Evolutionary conservation across 2,888 invertebrate genomes (phyloP).

Genomic region (Hipparchia sbordonii): DNA sequence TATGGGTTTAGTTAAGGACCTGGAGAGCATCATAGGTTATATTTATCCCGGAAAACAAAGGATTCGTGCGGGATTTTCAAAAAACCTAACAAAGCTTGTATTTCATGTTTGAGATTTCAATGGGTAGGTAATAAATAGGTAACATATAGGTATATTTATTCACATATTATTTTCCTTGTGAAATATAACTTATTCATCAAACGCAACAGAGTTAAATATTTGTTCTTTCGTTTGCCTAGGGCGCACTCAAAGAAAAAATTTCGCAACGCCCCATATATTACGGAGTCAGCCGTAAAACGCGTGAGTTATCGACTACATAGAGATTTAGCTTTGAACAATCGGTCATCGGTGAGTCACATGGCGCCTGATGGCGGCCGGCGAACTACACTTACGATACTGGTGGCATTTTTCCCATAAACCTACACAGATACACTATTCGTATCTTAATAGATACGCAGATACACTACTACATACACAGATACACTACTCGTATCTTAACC

Average conservation of each 20-base stretch:
- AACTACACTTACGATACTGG: constrained; percentile 67
- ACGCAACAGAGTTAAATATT: constrained; percentile 14
- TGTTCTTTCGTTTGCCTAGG: constrained; percentile 46
- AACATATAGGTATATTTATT: neutral
- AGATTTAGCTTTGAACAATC: constrained; percentile 78
- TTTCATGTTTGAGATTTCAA: too few species aligned
- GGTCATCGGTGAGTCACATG: constrained; percentile 72
- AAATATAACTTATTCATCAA: constrained; percentile 21
- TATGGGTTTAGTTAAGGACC: too few species aligned
- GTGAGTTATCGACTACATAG: constrained; percentile 78
- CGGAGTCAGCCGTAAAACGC: constrained; percentile 72
- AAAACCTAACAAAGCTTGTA: too few species aligned
- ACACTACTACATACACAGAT: too few species aligned
- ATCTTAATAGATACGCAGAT: too few species aligned
- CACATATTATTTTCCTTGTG: neutral
- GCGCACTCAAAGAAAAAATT: constrained; percentile 62
- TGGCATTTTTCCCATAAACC: constrained; percentile 1
- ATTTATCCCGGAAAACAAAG: too few species aligned
- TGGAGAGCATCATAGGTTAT: too few species aligned
- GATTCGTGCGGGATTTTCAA: too few species aligned
- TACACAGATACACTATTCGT: neutral
- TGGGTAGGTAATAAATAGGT: neutral
- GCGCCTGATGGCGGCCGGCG: constrained; percentile 66
- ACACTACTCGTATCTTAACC: too few species aligned
- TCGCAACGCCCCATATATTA: constrained; percentile 79